Evolutionary conservation across 1,140 invertebrate species (phyloP), one percentile per base, ranked within the genome.

Genomic region (Phenacoccus solenopsis): DNA sequence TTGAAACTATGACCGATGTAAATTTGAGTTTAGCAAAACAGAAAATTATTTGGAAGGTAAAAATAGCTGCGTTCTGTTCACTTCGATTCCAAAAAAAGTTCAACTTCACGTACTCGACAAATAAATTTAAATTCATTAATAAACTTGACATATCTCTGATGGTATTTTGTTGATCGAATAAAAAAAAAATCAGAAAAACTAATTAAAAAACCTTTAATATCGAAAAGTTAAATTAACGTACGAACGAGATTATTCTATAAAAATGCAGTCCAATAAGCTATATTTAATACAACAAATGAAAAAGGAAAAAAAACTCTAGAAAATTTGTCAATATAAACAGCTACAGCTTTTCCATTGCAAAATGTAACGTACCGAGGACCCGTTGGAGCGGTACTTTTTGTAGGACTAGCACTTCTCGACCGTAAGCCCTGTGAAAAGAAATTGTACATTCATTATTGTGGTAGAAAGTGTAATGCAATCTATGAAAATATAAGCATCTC

Each of bases 241-340:
- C n/a, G 16, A 49, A 3, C 38, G 38, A 49, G 20, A 30, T 30
- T 4, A 68, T 9, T 7, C 70, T 70, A 72, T 24, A 72, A 67
- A 79, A 91, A 93, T 70, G 90, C 91, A 73, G 87, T 88, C 91
- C 91, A 94, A 77, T 94, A 94, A 22, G 91, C 87, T 73, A 93
- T 85, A 76, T 94, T 93, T 20, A 94, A 82, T 74, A 93, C 87
- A 74, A 93, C 86, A 79, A 94, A 94, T 7, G 90, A 90, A 77
- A 91, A 90, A 2, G 90, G 90, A 74, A 93, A 93, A 79, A 93
- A 91, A 78, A 91, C 90, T 76, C 90, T 82, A 32, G 90, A 92
- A 76, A 91, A 86, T 76, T 91, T 88, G 80, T 93, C 90, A 74
- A 93, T 92, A 78, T 87, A 90, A 72, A 94, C 81, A 25, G 90